Conservation (phyloP, 2,797 vertebrate genomes). For the Esox lucius region DNA sequence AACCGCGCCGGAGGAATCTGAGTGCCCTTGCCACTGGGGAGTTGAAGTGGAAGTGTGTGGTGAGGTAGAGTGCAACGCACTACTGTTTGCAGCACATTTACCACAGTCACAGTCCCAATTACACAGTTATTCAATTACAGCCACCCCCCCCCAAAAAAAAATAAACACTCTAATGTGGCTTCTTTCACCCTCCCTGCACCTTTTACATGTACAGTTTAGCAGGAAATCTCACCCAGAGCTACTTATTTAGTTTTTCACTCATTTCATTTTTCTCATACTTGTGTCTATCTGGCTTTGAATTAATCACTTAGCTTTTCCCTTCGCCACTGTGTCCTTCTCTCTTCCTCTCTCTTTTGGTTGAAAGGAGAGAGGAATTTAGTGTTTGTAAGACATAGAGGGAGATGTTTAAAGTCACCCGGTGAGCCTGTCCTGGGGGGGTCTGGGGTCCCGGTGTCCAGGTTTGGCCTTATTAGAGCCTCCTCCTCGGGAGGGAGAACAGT, state of each 20-base stretch:
- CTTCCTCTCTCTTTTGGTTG: not conserved
- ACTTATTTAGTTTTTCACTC: not conserved
- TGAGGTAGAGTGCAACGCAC: not conserved
- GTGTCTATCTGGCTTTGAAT: not conserved
- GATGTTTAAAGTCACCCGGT: slow-evolving; percentile 9
- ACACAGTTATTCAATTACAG: not conserved
- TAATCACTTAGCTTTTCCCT: not conserved
- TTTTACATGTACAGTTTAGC: not conserved
- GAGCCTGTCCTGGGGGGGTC: not conserved
- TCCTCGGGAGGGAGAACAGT: not conserved
- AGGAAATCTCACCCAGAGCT: not conserved
- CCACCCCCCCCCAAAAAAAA: slow-evolving; percentile 11
- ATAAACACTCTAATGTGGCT: slow-evolving; percentile 4
- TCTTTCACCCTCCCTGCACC: not conserved
- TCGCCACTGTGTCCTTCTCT: slow-evolving; percentile 15
- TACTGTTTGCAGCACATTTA: not conserved
- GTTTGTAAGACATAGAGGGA: not conserved
- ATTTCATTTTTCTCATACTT: not conserved
- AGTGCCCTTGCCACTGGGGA: slow-evolving; percentile 56
- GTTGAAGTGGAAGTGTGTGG: slow-evolving; percentile 24
- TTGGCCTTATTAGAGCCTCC: slow-evolving; percentile 8
- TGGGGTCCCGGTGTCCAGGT: not conserved
- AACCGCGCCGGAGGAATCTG: slow-evolving; percentile 61
- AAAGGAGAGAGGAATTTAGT: slow-evolving; percentile 5
- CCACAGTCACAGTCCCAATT: not conserved